Conservation (phyloP, 2,888 invertebrate species). For the Lucinisca nassula region DNA sequence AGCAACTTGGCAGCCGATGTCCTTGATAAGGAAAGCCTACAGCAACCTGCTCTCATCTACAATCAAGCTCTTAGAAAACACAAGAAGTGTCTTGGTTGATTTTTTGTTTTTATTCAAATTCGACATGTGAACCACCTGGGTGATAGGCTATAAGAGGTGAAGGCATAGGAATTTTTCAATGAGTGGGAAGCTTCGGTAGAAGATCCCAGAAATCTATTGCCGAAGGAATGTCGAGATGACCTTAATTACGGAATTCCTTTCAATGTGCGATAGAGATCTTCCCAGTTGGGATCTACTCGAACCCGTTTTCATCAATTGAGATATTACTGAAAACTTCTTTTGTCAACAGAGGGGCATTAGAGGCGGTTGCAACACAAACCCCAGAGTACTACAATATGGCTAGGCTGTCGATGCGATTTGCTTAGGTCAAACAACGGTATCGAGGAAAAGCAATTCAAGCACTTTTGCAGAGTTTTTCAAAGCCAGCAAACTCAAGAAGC, state of each 20-base stretch:
- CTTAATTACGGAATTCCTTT: background rate
- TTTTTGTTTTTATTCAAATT: background rate
- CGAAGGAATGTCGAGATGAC: slow-evolving; percentile 25
- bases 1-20: slow-evolving; percentile 47
- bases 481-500: background rate
- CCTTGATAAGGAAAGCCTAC: slow-evolving; percentile 38
- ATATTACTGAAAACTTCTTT: slow-evolving; percentile 16
- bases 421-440: slow-evolving; percentile 19
- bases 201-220: background rate
- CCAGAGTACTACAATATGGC: slow-evolving; percentile 17
- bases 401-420: slow-evolving; percentile 15
- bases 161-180: background rate
- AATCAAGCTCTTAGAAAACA: background rate
- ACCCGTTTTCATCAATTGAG: background rate
- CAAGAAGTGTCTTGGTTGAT: background rate
- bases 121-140: background rate
- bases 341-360: slow-evolving; percentile 21
- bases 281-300: background rate
- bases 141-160: background rate
- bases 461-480: background rate
- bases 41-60: slow-evolving; percentile 4
- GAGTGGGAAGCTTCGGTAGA: background rate
- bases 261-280: background rate
- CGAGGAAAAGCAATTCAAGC: background rate
- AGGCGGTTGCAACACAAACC: slow-evolving; percentile 17